Percentiles rank a stretch among this genome's conserved stretches.
These are phyloP conservation scores for Podarcis lilfordi DNA, from an alignment of 2,797 vertebrate genomes.

Conservation along the genomic window DNA sequence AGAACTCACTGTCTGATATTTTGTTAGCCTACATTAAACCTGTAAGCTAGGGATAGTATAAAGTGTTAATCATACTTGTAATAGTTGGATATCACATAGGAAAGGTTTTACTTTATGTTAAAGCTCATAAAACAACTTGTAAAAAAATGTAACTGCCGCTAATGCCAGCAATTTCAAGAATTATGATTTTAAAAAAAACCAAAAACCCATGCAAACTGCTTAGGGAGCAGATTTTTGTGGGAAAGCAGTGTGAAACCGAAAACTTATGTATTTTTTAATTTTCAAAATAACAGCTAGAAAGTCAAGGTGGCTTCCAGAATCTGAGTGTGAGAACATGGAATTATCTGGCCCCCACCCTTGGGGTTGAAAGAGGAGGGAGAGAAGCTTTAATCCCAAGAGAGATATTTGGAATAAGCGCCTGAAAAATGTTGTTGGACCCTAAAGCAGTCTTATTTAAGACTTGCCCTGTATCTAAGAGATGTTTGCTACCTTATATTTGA, in stretches of 20 bases:
- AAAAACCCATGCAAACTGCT: too few species aligned
- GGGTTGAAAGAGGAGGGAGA: too few species aligned
- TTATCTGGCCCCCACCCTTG: too few species aligned
- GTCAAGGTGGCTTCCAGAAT: too few species aligned
- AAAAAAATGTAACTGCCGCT: not conserved
- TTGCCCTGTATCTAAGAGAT: not conserved
- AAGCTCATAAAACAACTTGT: not conserved
- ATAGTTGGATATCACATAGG: not conserved
- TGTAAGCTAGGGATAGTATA: not conserved
- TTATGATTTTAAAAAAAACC: too few species aligned
- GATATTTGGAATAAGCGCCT: not conserved
- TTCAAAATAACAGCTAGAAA: too few species aligned
- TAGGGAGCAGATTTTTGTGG: too few species aligned
- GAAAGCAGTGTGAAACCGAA: too few species aligned
- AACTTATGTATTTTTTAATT: too few species aligned
- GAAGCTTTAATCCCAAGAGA: not conserved
- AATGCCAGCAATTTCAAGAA: not conserved
- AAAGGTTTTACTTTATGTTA: not conserved
- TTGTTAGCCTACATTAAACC: not conserved
- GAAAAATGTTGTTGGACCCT: not conserved
- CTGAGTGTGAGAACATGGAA: too few species aligned
- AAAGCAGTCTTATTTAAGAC: not conserved
- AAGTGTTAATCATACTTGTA: too few species aligned
- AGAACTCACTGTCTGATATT: not conserved
- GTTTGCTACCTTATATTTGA: not conserved